Base-by-base conservation (phyloP, 2,113 vertebrate species). In the Aptenodytes patagonicus region DNA sequence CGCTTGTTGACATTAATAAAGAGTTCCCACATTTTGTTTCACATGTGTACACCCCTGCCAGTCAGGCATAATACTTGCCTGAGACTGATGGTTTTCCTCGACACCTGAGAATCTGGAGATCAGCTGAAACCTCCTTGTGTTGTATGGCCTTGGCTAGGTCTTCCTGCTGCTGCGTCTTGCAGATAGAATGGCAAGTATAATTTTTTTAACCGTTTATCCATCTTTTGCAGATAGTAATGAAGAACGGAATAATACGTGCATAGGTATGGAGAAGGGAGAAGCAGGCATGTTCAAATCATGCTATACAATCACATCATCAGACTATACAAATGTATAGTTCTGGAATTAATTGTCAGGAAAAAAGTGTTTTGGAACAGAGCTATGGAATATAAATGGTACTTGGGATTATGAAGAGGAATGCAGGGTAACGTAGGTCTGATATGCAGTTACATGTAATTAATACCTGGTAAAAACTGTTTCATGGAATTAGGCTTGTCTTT, bases 1-100 rank as follows among this genome's bases (percentile, higher is more conserved):
- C 81, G 51, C 40, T 52, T 78, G 49, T 49, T 89, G 88, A 20
- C 36, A 10, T 52, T 16, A 44, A 11, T 2, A n/a, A 40, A 26
- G 55, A 66, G 31, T 58, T 75, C 20, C 70, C 25, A 6, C 9
- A 13, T 38, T 76, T 66, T 83, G 42, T 52, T 93, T 38, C 15
- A 18, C 60, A 28, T 61, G 25, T 7, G 1, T 10, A 8, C 31
- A n/a, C 38, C n/a, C 11, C 61, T 0, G 2, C 3, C 3, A 40
- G n/a, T 31, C n/a, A 38, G 54, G 38, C 16, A 9, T 62, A 44
- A 17, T 40, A 34, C 32, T 65, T 94, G 44, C 38, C 54, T 20
- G 44, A 70, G 24, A 24, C 29, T 17, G 24, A 57, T 51, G 44
- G 24, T 54, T 85, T 83, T 69, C 52, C 49, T 55, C 68, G 44